Base-by-base conservation (phyloP, 1,140 invertebrate species). In the Pectinophora gossypiella region DNA sequence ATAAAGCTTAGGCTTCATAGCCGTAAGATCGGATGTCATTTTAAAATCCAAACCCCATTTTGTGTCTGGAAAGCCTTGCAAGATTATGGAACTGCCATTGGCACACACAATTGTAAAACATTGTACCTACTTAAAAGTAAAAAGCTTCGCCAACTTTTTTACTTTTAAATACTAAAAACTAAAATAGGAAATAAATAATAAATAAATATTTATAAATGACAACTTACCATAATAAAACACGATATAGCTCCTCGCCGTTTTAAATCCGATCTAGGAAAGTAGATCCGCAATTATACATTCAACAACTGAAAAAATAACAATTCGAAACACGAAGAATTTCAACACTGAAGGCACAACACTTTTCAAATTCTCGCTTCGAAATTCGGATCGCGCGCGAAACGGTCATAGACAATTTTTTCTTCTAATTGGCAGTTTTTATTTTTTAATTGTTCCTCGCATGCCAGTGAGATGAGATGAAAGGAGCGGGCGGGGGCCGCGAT, bases 371-470 rank as follows among this genome's bases (percentile, higher is more conserved):
- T 38, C 36, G 23, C 23, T 38, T 38, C 36, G 19, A 44, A 44
- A 44, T 44, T 44, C 18, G 42, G 18, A 44, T 2, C 73, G 70
- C 74, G 71, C 64, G 68, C 59, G 55, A 51, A 42, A 47, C 35
- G 54, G 40, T 9, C 61, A 65, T 67, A 63, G 61, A 63, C 57
- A 47, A 65, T 21, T 71, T 76, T 70, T 72, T 71, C 68, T 68
- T 52, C 42, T 44, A 44, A 44, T 44, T 44, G 42, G 19, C 19
- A 9, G 18, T 44, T 44, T 44, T 44, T 44, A 44, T 47, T 51
- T 53, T 53, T 46, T 19, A 45, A 45, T 53, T 53, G 18, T 47
- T 13, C 57, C 59, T 74, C 62, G 58, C 64, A 59, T 67, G 68
- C 61, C 63, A 48, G 54, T 61, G 43, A 43, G 48, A 27, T 5